phyloP scores from a whole-genome alignment of 2,888 invertebrate species.

The Scaptomyza polygonia region DNA sequence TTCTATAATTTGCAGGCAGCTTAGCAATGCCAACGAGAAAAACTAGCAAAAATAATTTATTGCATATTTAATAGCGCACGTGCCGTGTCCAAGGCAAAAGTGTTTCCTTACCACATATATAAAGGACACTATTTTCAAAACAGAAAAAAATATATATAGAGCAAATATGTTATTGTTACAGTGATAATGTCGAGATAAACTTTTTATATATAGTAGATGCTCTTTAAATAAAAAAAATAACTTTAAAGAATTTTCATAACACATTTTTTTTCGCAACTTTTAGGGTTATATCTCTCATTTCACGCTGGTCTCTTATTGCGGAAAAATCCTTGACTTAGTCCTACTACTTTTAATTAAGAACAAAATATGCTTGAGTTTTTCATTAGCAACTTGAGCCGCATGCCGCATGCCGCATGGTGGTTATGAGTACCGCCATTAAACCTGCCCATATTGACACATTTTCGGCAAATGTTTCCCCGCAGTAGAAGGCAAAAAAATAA shows the following conservation, averaged over 20 bases:
- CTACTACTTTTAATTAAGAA: slow-evolving; percentile 16
- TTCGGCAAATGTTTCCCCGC: slow-evolving; percentile 2
- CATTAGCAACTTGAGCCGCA: slow-evolving; percentile 27
- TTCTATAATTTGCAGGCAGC: slow-evolving; percentile 83
- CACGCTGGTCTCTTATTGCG: not conserved
- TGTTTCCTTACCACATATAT: slow-evolving; percentile 1
- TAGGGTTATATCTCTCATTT: not conserved
- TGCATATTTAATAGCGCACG: slow-evolving; percentile 81
- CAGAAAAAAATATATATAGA: not conserved
- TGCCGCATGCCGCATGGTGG: no score
- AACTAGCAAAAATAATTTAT: slow-evolving; percentile 79
- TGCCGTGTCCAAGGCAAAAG: slow-evolving; percentile 50
- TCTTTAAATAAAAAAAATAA: not conserved
- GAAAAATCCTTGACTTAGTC: not conserved
- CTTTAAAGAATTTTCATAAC: not conserved
- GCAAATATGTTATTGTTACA: not conserved
- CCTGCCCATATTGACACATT: slow-evolving; percentile 57
- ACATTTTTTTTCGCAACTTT: no score
- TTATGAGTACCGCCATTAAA: slow-evolving; percentile 33
- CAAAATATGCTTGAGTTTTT: slow-evolving; percentile 17
- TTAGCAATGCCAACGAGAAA: slow-evolving; percentile 67
- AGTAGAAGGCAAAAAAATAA: not conserved
- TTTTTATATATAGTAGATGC: not conserved
- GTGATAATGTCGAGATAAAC: not conserved
- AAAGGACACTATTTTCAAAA: slow-evolving; percentile 16